Conservation (phyloP, 2,888 invertebrate genomes). For the Cecidostiba fungosa region DNA sequence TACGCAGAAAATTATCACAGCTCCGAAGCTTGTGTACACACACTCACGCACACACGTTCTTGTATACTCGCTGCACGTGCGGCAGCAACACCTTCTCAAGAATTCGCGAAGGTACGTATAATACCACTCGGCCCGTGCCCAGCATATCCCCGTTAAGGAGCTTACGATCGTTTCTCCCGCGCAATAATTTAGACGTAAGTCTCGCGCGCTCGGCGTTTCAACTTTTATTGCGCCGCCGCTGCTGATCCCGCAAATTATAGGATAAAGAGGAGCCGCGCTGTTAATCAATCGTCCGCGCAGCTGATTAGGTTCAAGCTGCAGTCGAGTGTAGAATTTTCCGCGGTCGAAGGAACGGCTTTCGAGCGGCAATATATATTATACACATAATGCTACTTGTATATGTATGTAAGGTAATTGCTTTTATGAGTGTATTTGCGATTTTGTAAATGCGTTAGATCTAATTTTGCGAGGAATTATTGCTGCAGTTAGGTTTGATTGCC, state of each 20-base stretch:
- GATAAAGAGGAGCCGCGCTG: slow-evolving; percentile 28
- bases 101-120: not conserved
- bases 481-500: not conserved
- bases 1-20: not conserved
- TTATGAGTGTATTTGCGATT: not conserved
- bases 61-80: not conserved
- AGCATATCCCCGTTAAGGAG: slow-evolving; percentile 24
- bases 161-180: slow-evolving; percentile 36
- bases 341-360: not conserved
- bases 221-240: slow-evolving; percentile 28
- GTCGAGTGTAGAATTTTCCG: not conserved
- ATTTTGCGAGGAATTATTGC: not conserved
- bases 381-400: not conserved
- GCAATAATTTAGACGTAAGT: slow-evolving; percentile 57
- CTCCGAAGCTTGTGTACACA: not conserved
- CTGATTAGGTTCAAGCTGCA: slow-evolving; percentile 13
- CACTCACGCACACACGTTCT: not conserved
- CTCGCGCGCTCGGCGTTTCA: slow-evolving; percentile 15
- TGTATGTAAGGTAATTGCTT: slow-evolving; percentile 2
- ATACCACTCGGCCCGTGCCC: not conserved
- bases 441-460: not conserved
- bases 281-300: slow-evolving; percentile 48
- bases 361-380: not conserved
- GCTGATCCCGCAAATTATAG: slow-evolving; percentile 53
- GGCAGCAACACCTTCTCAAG: not conserved